phyloP scores from a whole-genome alignment of 2,113 vertebrate genomes.

The Sinocyclocheilus anophthalmus region DNA sequence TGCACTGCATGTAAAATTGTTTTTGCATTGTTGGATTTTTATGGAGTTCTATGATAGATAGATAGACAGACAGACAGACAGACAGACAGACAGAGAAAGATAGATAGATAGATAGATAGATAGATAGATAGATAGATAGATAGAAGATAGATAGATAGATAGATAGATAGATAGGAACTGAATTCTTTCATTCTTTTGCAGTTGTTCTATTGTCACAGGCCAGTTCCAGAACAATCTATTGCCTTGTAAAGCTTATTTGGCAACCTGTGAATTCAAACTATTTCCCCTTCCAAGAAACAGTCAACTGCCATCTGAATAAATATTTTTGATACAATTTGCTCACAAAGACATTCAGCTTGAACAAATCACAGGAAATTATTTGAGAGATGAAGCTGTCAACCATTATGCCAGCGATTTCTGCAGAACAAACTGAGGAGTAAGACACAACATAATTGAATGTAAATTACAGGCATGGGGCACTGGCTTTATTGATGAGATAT shows the following conservation, averaged over 20 bases:
- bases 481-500: not conserved
- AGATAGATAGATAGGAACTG: too few species aligned
- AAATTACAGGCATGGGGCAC: conserved; percentile 26
- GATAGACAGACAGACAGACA: not conserved
- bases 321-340: not conserved
- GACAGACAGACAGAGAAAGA: too few species aligned
- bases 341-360: not conserved
- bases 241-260: not conserved
- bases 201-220: not conserved
- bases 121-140: too few species aligned
- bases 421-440: conserved; percentile 4
- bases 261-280: not conserved
- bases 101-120: too few species aligned
- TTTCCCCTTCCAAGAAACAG: not conserved
- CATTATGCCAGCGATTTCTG: conserved; percentile 14
- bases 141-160: too few species aligned
- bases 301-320: not conserved
- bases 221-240: not conserved
- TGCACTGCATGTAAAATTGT: not conserved
- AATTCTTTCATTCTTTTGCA: not conserved
- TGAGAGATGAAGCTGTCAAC: not conserved
- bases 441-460: not conserved
- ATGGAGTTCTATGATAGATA: not conserved
- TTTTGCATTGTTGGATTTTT: not conserved
- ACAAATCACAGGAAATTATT: not conserved